Percentiles rank a stretch among this genome's conserved stretches.
These are phyloP conservation scores for Anneissia japonica DNA, from an alignment of 35 echinoderm and acorn worm genomes.

Conservation along the genomic window DNA sequence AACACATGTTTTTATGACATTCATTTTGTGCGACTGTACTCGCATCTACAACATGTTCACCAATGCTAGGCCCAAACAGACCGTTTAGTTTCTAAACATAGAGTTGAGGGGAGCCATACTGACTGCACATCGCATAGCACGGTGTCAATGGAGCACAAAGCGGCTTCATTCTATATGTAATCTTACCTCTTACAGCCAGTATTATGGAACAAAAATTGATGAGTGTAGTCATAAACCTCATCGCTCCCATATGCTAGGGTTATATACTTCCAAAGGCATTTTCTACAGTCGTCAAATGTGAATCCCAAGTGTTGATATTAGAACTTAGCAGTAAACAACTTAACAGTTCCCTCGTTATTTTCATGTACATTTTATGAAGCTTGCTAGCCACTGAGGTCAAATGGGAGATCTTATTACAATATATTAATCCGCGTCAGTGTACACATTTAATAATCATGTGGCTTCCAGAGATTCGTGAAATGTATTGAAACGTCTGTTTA, in stretches of 20 bases:
- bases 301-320: not conserved
- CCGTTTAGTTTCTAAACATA: not conserved
- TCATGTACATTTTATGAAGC: not conserved
- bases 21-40: too few relatives aligned
- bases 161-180: not conserved
- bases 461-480: too few relatives aligned
- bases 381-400: not conserved
- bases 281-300: not conserved
- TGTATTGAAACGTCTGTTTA: too few relatives aligned
- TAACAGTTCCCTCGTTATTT: not conserved
- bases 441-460: not conserved
- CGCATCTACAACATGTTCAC: too few relatives aligned
- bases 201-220: not conserved
- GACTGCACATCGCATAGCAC: not conserved
- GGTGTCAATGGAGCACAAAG: not conserved
- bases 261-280: conserved; percentile 1
- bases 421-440: not conserved
- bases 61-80: not conserved
- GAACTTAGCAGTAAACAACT: conserved; percentile 1
- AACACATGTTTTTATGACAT: too few relatives aligned
- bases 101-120: not conserved
- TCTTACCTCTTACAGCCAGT: not conserved
- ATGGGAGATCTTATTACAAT: not conserved
- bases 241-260: not conserved
- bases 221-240: not conserved